Evolutionary conservation across 2,113 vertebrate species (phyloP), one percentile per base, ranked within the genome.

Genomic region (Dolichallabes microphthalmus): DNA sequence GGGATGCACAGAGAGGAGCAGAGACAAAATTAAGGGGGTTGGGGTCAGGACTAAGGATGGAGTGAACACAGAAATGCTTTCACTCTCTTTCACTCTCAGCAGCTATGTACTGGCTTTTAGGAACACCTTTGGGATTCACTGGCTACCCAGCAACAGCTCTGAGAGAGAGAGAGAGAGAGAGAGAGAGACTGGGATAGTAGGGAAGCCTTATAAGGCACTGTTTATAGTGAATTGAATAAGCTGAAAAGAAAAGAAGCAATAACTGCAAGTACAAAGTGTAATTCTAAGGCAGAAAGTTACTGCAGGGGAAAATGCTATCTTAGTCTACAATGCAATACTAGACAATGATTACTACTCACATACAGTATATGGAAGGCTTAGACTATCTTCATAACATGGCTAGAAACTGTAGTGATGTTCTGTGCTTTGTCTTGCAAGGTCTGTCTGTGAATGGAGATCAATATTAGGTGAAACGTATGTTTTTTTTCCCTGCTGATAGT

Each of bases 51-150:
- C 45, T 52, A 57, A 64, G 60, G 78, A 83, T 57, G 57, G 79
- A 88, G 71, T 89, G 92, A 94, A 94, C 93, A 95, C 89, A 92
- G 90, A 95, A 94, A 95, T 90, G 93, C 94, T 95, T 93, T 95
- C 92, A 93, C 89, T 90, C 88, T 89, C 45, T 87, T 60, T 88
- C 79, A 86, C 86, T 88, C 87, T 85, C 90, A 88, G 58, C 82
- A 82, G 87, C 45, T 82, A 86, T 87, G 87, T 91, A 90, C 89
- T 89, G 89, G 93, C 93, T 93, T 92, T 94, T 93, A 94, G 87
- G 89, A 88, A 81, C 86, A 84, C 94, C 90, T 92, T 52, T 2
- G 93, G 88, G 93, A 92, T 79, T 52, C 84, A 39, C 82, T 39
- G 74, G 78, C 89, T 88, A 88, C 84, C 83, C 89, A 61, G 89